Conservation (phyloP, 2,113 vertebrate genomes). For the Cacatua alba region DNA sequence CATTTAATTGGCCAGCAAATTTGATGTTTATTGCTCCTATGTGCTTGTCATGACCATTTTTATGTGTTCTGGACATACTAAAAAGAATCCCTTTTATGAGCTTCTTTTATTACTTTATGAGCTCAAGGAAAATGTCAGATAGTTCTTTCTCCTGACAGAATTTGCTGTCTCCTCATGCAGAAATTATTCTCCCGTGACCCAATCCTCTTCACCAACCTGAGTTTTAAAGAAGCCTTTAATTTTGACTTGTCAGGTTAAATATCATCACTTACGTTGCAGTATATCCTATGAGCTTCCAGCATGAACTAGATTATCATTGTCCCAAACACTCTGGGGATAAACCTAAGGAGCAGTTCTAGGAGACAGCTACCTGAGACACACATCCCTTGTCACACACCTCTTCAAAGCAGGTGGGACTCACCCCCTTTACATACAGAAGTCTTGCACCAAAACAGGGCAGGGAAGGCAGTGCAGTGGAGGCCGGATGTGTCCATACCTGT, state of each 20-base stretch:
- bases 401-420: background rate
- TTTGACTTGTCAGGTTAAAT: background rate
- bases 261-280: background rate
- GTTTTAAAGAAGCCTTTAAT: background rate
- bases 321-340: background rate
- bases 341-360: background rate
- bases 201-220: background rate
- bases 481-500: slow-evolving; percentile 70
- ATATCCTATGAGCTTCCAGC: background rate
- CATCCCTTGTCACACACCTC: fast-evolving
- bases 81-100: background rate
- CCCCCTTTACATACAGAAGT: background rate
- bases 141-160: background rate
- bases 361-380: background rate
- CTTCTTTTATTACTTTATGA: background rate
- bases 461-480: background rate
- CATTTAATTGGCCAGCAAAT: slow-evolving; percentile 4
- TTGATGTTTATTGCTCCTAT: background rate
- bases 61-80: background rate
- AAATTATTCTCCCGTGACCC: background rate
- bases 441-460: background rate
- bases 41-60: background rate
- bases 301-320: background rate
- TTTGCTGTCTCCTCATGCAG: background rate
- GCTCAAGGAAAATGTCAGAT: background rate